Base-by-base conservation (phyloP, 2,797 vertebrate genomes). In the Apogon hyalosoma region DNA sequence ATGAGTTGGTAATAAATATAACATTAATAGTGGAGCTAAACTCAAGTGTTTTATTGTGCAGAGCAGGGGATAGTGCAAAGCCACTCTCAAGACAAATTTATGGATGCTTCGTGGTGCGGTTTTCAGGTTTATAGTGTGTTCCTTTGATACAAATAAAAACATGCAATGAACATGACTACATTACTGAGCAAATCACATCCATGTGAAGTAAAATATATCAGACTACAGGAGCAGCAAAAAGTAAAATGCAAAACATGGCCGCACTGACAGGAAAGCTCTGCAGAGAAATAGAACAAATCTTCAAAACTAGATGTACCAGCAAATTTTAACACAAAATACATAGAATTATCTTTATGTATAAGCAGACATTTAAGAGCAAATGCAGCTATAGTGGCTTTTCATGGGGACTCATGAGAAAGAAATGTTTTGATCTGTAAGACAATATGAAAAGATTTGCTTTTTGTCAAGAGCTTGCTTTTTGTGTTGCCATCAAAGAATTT, bases 101-200 rank as follows among this genome's bases (percentile, higher is more conserved):
- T 41, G 42, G 57, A 50, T 59, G 53, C 63, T 69, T 65, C 21
- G 50, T 51, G 6, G 1, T 51, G 73, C 36, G 41, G 56, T 64
- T 73, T 75, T 13, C 56, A 49, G 33, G 71, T 77, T 78, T 63
- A 63, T 18, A 11, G 45, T 18, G 9, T 54, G 52, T 59, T 60
- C 59, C 68, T 50, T 72, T 40, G 46, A 64, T 65, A 55, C 52
- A 57, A 75, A 75, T 82, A 51, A 80, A 77, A 70, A 67, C 5
- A 16, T 63, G 63, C 60, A 72, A 70, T 57, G 51, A 63, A 13
- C 61, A 14, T 15, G 43, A 33, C 45, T 31, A 18, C 47, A 42
- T 21, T 15, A 15, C 39, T 50, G 16, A 70, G 55, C 18, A 65
- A 83, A 80, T 52, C 33, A 41, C 55, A 51, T 55, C 61, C 67